A percentile compares a stretch with the other conserved stretches of the same genome.
Evolutionary conservation across 2,888 invertebrate genomes (phyloP).

Genomic region (Baccha elongata): DNA sequence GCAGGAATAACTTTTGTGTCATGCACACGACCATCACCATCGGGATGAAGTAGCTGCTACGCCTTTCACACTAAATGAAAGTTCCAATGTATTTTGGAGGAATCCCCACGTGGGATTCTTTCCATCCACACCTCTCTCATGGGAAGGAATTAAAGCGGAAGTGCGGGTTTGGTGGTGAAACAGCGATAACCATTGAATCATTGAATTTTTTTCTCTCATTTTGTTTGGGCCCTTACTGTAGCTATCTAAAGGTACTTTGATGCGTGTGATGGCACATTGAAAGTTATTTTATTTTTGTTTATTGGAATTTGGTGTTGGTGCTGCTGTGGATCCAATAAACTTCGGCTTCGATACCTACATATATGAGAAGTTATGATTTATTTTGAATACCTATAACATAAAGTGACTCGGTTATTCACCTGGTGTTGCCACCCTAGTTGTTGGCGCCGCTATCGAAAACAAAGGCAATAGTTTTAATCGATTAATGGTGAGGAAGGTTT

Average conservation of each 20-base stretch:
- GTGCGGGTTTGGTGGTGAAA: slow-evolving; percentile 27
- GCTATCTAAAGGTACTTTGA: slow-evolving; percentile 22
- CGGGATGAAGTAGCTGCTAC: slow-evolving; percentile 16
- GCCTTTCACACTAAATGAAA: slow-evolving; percentile 42
- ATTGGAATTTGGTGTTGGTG: slow-evolving; percentile 3
- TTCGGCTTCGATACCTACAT: slow-evolving; percentile 31
- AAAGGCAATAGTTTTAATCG: slow-evolving; percentile 58
- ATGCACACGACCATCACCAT: slow-evolving; percentile 50
- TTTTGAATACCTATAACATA: slow-evolving; percentile 14
- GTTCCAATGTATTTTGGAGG: slow-evolving; percentile 20
- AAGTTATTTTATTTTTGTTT: slow-evolving; percentile 29
- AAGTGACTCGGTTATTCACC: slow-evolving; percentile 59
- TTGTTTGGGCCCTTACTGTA: not conserved
- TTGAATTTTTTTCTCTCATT: slow-evolving; percentile 37
- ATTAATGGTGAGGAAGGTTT: slow-evolving; percentile 53
- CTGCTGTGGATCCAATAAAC: slow-evolving; percentile 48
- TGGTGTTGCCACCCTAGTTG: slow-evolving; percentile 18
- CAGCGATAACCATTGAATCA: slow-evolving; percentile 69
- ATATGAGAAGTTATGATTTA: slow-evolving; percentile 57
- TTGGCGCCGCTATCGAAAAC: not conserved
- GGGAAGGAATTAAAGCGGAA: slow-evolving; percentile 35
- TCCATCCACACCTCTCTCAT: not conserved
- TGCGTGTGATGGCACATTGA: slow-evolving; percentile 49
- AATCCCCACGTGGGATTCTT: slow-evolving; percentile 5
- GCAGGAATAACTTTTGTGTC: slow-evolving; percentile 62